A percentile compares a stretch with the other conserved stretches of the same genome.
phyloP scores from a whole-genome alignment of 1,140 invertebrate genomes.

The Chelonus insularis region DNA sequence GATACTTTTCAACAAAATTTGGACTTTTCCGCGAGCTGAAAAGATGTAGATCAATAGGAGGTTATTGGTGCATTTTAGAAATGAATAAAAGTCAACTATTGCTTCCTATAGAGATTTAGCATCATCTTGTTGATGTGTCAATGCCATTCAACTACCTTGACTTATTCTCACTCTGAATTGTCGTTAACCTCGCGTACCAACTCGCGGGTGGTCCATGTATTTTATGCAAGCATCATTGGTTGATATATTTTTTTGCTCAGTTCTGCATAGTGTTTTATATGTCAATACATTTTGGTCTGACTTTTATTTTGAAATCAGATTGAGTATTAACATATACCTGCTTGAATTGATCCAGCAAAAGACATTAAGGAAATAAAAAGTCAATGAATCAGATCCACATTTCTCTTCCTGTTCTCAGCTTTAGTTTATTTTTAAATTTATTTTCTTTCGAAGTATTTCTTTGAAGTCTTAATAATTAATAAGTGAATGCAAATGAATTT shows the following conservation, averaged over 20 bases:
- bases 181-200: neutral
- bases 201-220: slow-evolving; percentile 11
- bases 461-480: too few species aligned
- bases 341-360: too few species aligned
- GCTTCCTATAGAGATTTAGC: slow-evolving; percentile 3
- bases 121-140: slow-evolving; percentile 13
- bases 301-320: neutral
- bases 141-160: slow-evolving; percentile 2
- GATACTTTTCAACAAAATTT: too few species aligned
- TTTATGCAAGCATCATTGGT: neutral
- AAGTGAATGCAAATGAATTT: too few species aligned
- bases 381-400: too few species aligned
- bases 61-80: neutral
- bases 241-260: neutral
- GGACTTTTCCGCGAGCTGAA: too few species aligned
- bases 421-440: too few species aligned
- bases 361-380: too few species aligned
- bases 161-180: neutral
- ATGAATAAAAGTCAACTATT: neutral
- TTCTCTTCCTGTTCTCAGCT: too few species aligned
- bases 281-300: neutral
- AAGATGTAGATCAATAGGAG: too few species aligned
- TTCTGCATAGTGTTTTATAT: neutral
- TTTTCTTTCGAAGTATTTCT: too few species aligned
- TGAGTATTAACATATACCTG: neutral